A percentile compares a stretch with the other conserved stretches of the same genome.
Conservation (phyloP, 2,113 vertebrate species). For the cat (Felis catus) region DNA sequence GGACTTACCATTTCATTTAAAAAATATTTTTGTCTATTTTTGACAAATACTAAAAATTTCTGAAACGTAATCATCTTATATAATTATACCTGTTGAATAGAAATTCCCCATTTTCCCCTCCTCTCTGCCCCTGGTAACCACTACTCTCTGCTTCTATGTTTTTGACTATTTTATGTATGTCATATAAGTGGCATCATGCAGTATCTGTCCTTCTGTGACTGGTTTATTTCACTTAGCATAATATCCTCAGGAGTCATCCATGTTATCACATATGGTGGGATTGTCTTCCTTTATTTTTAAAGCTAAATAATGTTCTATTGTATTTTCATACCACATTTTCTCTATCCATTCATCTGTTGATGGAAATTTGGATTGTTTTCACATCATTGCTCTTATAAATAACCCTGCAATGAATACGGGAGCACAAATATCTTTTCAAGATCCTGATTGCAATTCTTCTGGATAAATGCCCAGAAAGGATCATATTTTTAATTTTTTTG, state of each 20-base stretch:
- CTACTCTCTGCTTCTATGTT: not conserved
- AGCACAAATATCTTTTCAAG: not conserved
- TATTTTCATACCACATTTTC: not conserved
- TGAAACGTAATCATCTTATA: not conserved
- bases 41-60: not conserved
- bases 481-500: not conserved
- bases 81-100: not conserved
- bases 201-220: not conserved
- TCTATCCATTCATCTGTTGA: not conserved
- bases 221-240: not conserved
- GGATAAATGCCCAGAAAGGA: not conserved
- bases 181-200: too few species aligned
- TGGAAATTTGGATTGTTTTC: not conserved
- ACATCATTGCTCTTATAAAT: not conserved
- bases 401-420: not conserved
- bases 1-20: not conserved
- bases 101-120: not conserved
- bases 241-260: not conserved
- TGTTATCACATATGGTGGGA: not conserved
- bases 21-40: not conserved
- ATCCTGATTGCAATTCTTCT: not conserved
- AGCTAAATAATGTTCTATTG: not conserved
- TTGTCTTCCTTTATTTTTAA: not conserved
- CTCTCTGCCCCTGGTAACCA: fast-evolving
- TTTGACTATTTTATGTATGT: not conserved